Evolutionary conservation across 1,140 invertebrate species (phyloP).

Genomic region (Leptestheria dahalacensis): DNA sequence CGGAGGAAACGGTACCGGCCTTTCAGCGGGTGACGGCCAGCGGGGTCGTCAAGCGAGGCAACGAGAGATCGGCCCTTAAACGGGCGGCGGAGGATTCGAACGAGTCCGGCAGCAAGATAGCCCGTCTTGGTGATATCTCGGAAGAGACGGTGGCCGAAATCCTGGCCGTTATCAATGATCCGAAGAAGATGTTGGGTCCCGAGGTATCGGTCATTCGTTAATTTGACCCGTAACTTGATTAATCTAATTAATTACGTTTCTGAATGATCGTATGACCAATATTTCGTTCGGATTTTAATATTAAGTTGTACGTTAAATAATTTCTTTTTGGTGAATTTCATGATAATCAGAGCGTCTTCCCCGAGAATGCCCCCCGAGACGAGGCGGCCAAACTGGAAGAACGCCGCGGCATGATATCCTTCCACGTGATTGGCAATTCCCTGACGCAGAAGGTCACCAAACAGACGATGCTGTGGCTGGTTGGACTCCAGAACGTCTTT

Average conservation of each 20-base stretch:
- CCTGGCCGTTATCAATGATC: constrained; percentile 57
- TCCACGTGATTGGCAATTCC: constrained; percentile 87
- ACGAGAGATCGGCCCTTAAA: not conserved
- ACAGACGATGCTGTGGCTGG: constrained; percentile 82
- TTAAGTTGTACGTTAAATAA: not conserved
- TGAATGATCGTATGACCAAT: not conserved
- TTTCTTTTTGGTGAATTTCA: constrained; percentile 10
- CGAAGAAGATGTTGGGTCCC: constrained; percentile 58
- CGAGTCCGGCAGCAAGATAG: constrained; percentile 23
- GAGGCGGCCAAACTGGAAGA: constrained; percentile 84
- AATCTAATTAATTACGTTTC: too few relatives aligned
- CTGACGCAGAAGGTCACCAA: constrained; percentile 69
- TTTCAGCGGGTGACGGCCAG: constrained; percentile 4
- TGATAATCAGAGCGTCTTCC: constrained; percentile 54
- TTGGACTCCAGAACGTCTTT: constrained; percentile 89
- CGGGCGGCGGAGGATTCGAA: constrained; percentile 15
- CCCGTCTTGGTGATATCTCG: constrained; percentile 25
- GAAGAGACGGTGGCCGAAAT: constrained; percentile 57
- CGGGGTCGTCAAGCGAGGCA: not conserved
- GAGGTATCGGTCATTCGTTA: constrained; percentile 35
- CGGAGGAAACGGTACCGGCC: not conserved
- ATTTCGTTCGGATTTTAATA: not conserved
- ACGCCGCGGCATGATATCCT: constrained; percentile 71
- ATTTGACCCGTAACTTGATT: not conserved
- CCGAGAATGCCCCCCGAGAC: constrained; percentile 70